Base-by-base conservation (phyloP, 2,113 vertebrate species). In the Prinia subflava region DNA sequence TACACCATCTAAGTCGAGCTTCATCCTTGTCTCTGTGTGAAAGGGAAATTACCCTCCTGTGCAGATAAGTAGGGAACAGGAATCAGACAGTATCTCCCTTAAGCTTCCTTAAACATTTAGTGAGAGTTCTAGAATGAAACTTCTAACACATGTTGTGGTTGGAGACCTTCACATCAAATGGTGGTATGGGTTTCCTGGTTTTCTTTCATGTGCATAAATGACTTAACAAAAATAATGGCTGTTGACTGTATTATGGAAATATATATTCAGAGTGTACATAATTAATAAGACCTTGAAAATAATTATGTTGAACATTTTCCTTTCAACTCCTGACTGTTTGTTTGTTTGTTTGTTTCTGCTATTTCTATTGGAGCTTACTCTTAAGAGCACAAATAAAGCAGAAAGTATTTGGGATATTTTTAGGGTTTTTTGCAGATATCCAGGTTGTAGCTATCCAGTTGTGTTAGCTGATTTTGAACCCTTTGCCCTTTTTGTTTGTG, bases 21-120 rank as follows among this genome's bases (percentile, higher is more conserved):
- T 90, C 9, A 82, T 87, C 47, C 50, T 79, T 62, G 64, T 77
- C 84, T 81, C 27, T 53, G 52, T 81, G 67, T 13, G 8, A 50
- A 89, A 92, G 68, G 77, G 60, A 94, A 95, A 77, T 59, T 60
- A n/a, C 55, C 19, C n/a, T 77, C 63, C 41, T 20, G 18, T 67
- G 37, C 78, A 73, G 81, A 55, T 22, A 37, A 70, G 15, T 5
- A 12, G 35, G 37, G 25, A 55, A 16, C 39, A 33, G 85, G 28
- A 89, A 46, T 39, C 44, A 15, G 20, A 75, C 62, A 50, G 2
- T 87, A 35, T 87, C 22, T 10, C n/a, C 0, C 0, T 89, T 91
- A 84, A 81, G 47, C 63, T 93, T 86, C 62, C 67, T 89, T 94
- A 80, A 95, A 75, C 52, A 42, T 80, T 90, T 86, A 23, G 11